Evolutionary conservation across 2,113 vertebrate species (phyloP), one percentile per base, ranked within the genome.

Genomic region (Sylvilagus bachmani): DNA sequence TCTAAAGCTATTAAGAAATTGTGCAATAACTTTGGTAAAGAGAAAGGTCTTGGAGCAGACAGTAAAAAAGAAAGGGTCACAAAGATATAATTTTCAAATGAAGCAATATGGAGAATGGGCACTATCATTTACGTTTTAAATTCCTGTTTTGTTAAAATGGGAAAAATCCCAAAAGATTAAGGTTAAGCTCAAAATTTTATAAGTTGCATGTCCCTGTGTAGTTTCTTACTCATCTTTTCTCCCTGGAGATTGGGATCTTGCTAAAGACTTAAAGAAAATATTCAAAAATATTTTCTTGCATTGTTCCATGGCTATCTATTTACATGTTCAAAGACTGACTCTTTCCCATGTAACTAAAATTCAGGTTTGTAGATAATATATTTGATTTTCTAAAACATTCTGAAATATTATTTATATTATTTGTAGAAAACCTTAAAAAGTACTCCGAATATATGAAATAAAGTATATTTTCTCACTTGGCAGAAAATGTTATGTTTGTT

Each of bases 1-100:
- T 66, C 58, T 69, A 83, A 93, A 95, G 70, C 91, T 83, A 33
- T 83, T 79, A 93, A 82, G 69, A 90, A 90, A 78, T 62, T 74
- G 44, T 14, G 5, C 7, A 55, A 36, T 49, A 78, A 75, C 78
- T 71, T 6, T 44, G 24, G 38, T 1, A 33, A 79, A 58, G 13
- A 29, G 24, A 69, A 73, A 73, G 21, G 17, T 55, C 78, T 36
- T 44, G 21, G 22, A 61, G 13, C 8, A 79, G 9, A 75, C 21
- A 31, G 14, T 69, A 61, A 22, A 49, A 27, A 87, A 51, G 49
- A 62, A 71, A 87, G 5, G 13, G 11, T 84, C 29, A 64, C 27
- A 58, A 61, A 83, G n/a, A 53, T 12, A 2, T 31, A 24, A 38
- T 77, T 64, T 85, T 22, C 17, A 83, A 85, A 8, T 70, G 31